Evolutionary conservation across 2,113 vertebrate genomes (phyloP).

Genomic region (Hydrochoerus hydrochaeris): DNA sequence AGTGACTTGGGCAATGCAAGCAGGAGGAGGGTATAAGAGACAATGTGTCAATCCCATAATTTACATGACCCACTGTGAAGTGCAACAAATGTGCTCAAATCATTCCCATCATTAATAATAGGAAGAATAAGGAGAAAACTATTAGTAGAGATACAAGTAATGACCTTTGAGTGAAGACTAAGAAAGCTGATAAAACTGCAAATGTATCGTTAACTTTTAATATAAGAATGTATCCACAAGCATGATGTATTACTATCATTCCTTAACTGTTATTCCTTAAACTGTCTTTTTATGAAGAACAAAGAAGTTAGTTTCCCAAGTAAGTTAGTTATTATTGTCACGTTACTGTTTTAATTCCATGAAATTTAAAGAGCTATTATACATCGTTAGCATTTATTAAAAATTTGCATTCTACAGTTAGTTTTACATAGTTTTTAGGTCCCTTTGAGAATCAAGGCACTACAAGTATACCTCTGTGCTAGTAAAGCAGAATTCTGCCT

Average conservation of each 20-base stretch:
- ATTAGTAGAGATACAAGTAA: neutral
- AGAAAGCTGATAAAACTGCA: neutral
- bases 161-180: neutral
- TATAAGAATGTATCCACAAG: conserved; percentile 1
- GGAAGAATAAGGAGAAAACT: neutral
- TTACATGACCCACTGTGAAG: neutral
- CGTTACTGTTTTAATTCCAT: conserved; percentile 25
- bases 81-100: neutral
- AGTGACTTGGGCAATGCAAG: conserved; percentile 63
- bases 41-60: rapidly evolving
- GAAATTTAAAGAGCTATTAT: neutral
- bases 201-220: neutral
- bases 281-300: neutral
- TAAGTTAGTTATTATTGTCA: neutral
- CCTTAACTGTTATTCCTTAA: neutral
- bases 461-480: neutral
- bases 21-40: neutral
- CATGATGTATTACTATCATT: neutral
- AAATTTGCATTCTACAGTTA: neutral
- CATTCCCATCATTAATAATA: neutral
- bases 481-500: neutral
- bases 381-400: neutral
- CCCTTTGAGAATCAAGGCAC: neutral
- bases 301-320: conserved; percentile 30
- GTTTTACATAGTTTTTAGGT: neutral